These are phyloP conservation scores for Nesoenas mayeri DNA, from an alignment of 2,113 vertebrate species.

Conservation along the genomic window DNA sequence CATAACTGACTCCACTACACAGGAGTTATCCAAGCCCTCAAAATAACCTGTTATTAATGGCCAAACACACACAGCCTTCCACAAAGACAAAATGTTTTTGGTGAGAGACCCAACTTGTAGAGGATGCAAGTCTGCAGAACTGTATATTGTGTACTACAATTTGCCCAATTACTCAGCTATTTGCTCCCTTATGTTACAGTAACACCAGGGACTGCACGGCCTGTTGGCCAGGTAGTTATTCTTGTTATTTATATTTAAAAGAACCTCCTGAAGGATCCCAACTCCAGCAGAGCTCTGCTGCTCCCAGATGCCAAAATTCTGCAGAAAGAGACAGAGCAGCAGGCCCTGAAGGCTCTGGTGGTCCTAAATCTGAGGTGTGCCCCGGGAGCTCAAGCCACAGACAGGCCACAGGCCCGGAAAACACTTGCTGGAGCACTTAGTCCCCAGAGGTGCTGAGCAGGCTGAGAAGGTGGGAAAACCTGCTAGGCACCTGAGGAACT, in stretches of 20 bases:
- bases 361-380: no score
- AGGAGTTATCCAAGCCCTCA: background rate
- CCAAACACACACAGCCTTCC: background rate
- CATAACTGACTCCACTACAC: background rate
- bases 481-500: background rate
- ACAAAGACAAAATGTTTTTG: background rate
- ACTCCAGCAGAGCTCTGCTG: background rate
- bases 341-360: background rate
- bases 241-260: fast-evolving
- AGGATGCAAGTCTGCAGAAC: background rate
- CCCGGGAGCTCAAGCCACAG: fast-evolving
- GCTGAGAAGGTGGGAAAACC: background rate
- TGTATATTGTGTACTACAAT: background rate
- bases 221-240: background rate
- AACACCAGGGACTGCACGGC: no score
- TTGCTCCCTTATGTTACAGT: background rate
- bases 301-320: background rate
- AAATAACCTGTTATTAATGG: background rate
- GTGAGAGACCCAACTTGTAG: background rate
- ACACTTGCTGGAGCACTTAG: fast-evolving
- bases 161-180: background rate
- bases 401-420: background rate
- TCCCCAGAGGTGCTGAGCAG: fast-evolving
- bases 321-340: background rate
- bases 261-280: background rate